Evolutionary conservation across 2,888 invertebrate genomes (phyloP), one percentile per base, ranked within the genome.

Genomic region (Emmelina monodactyla): DNA sequence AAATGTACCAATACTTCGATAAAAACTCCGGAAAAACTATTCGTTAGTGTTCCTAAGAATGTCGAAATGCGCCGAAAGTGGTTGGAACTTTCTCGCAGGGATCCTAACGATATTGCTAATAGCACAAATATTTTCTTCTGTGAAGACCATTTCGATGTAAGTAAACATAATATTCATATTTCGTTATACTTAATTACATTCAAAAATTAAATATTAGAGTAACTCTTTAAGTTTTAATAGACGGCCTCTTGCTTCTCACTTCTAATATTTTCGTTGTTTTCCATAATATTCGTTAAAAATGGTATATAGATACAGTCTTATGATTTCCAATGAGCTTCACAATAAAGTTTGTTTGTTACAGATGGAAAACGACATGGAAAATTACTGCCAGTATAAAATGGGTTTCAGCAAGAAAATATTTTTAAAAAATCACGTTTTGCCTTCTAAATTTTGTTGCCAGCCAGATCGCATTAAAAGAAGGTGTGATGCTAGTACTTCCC

Each of bases 401-500:
- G 42, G 42, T 25, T 45, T 45, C 32, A 41, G 41, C 33, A 33
- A 41, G 29, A 41, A 31, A 22, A 33, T 42, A 29, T 22, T 32
- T 30, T 32, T 41, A 32, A 31, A 15, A 31, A 36, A 42, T 35
- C 14, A 33, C 35, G 42, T 31, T 35, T 28, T 45, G 37, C 45
- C 45, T 22, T 40, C 40, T 22, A 46, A 45, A 39, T 46, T 46
- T 40, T 22, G 36, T 33, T 46, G 43, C 34, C 43, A 45, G 33
- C 34, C 16, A 14, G 42, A 42, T 37, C 33, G 38, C 28, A 31
- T 10, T 16, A 35, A 36, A 36, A 39, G 37, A 37, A 32, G 30
- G 32, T 32, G 31, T 39, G 35, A 42, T 32, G 25, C 34, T 38
- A 28, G 28, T 31, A 31, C 31, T 31, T 36, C 38, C 11, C 39